Conservation (phyloP, 2,797 vertebrate species). For the Natrix natrix region DNA sequence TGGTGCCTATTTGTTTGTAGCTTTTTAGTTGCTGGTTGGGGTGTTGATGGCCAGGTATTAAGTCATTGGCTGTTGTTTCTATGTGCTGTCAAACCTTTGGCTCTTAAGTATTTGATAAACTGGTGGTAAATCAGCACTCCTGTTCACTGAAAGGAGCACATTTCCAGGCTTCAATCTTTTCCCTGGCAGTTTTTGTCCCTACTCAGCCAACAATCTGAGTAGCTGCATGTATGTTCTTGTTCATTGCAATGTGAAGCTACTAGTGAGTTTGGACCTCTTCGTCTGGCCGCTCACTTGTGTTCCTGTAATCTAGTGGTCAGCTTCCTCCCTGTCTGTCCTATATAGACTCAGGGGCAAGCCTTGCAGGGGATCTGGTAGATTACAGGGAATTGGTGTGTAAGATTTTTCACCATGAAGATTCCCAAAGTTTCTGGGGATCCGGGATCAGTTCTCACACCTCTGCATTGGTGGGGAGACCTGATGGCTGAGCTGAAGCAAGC, state of each 20-base stretch:
- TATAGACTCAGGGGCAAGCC: background rate
- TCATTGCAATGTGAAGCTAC: background rate
- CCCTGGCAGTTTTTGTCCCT: background rate
- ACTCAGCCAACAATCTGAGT: background rate
- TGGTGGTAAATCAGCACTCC: background rate
- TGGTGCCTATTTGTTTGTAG: background rate
- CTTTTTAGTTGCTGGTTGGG: background rate
- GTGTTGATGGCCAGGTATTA: background rate
- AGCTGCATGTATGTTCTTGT: background rate
- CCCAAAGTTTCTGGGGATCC: background rate
- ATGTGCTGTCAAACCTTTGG: background rate
- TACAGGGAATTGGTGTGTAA: background rate
- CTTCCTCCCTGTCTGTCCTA: background rate
- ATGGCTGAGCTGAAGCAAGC: background rate
- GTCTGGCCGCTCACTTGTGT: background rate
- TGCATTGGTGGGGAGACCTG: background rate
- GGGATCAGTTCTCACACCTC: background rate
- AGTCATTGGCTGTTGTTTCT: background rate
- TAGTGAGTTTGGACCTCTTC: background rate
- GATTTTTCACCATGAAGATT: background rate
- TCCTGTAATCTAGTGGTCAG: background rate
- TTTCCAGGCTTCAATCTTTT: background rate
- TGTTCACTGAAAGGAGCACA: background rate
- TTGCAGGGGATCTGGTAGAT: background rate
- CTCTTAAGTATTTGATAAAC: background rate